Conservation (phyloP, 2,797 vertebrate species). For the Acridotheres tristis region DNA sequence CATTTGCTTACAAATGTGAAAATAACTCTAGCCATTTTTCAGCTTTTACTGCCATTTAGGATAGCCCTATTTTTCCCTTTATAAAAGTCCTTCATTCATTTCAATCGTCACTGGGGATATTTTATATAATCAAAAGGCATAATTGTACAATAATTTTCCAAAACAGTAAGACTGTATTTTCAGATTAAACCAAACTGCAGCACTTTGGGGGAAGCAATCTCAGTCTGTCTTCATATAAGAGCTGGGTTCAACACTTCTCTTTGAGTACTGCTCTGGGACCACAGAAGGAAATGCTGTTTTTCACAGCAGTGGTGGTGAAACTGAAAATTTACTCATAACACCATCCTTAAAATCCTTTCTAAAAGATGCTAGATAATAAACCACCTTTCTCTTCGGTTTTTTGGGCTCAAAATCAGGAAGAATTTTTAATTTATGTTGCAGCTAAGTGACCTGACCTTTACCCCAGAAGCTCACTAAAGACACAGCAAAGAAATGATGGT, state of each 20-base stretch:
- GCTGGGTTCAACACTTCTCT: neutral
- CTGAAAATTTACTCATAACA: fast-evolving
- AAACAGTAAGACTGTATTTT: neutral
- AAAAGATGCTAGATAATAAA: neutral
- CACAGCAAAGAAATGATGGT: neutral
- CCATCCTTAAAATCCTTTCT: neutral
- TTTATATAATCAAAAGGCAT: neutral
- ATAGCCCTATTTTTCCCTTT: neutral
- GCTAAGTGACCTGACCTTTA: neutral
- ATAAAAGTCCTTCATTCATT: neutral
- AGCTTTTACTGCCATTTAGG: neutral
- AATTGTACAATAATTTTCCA: neutral
- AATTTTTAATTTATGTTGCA: neutral
- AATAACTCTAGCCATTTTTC: neutral
- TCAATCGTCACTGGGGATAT: neutral
- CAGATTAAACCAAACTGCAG: neutral
- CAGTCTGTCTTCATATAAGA: neutral
- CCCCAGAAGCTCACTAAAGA: neutral
- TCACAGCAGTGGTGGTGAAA: neutral
- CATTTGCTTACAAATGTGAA: neutral
- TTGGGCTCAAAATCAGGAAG: neutral
- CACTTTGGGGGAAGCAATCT: neutral
- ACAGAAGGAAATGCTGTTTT: neutral
- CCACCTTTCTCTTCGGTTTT: neutral
- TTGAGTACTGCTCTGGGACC: neutral